phyloP scores from a whole-genome alignment of 2,797 vertebrate species.

The Channa striata region DNA sequence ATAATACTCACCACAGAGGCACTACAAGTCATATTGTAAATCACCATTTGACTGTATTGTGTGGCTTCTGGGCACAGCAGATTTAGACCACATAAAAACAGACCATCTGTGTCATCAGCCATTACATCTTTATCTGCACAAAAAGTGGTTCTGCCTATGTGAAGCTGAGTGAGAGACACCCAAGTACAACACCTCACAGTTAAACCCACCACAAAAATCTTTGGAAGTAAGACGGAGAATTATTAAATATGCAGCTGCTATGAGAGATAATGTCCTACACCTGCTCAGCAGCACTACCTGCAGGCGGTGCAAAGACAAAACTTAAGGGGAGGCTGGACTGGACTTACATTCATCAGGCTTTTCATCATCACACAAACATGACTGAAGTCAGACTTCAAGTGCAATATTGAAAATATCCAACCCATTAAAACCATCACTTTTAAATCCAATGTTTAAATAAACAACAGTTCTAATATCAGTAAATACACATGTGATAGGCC shows the following conservation, averaged over 20 bases:
- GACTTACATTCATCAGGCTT: no score
- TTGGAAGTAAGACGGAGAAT: no score
- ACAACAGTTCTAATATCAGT: not conserved
- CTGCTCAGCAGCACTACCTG: no score
- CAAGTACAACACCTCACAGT: conserved; percentile 11
- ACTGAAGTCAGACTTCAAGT: no score
- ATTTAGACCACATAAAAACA: conserved; percentile 23
- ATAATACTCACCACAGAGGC: conserved; percentile 30
- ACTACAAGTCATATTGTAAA: conserved; percentile 28
- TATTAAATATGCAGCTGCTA: no score
- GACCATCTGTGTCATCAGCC: conserved; percentile 24
- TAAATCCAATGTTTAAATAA: not conserved
- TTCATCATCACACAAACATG: no score
- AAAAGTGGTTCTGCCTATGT: not conserved
- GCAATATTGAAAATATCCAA: no score
- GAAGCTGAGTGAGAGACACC: not conserved
- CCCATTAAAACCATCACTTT: no score
- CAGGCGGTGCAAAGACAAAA: no score
- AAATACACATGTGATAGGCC: not conserved
- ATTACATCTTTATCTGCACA: conserved; percentile 6
- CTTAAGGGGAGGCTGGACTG: no score
- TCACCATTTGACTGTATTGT: conserved; percentile 21
- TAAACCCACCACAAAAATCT: not conserved
- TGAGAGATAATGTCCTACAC: no score
- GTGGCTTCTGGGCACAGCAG: conserved; percentile 8